Percentiles rank a stretch among this genome's conserved stretches.
These are phyloP conservation scores for Cylas formicarius DNA, from an alignment of 1,140 invertebrate genomes.

Conservation along the genomic window DNA sequence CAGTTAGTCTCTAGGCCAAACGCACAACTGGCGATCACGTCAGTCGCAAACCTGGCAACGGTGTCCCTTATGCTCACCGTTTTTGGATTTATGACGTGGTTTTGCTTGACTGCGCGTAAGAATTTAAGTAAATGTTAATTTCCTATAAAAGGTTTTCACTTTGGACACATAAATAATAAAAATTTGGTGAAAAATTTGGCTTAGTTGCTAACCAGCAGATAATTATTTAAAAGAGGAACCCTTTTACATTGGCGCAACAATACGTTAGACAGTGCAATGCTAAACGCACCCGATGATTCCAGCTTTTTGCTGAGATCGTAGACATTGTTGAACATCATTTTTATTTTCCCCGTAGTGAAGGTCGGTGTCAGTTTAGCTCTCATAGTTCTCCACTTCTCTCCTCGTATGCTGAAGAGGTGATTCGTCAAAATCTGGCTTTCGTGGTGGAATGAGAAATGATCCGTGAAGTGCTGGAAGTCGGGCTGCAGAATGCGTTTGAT, in stretches of 20 bases:
- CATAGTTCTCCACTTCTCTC: conserved; percentile 43
- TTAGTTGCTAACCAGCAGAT: too few relatives aligned
- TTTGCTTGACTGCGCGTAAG: background rate
- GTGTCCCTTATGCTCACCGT: conserved; percentile 9
- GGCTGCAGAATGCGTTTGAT: conserved; percentile 14
- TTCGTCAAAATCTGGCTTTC: conserved; percentile 43
- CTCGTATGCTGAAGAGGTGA: conserved; percentile 42
- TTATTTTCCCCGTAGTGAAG: conserved; percentile 46
- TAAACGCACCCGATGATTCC: too few relatives aligned
- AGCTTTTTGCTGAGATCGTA: background rate
- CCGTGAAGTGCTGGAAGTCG: conserved; percentile 42
- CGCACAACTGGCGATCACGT: conserved; percentile 11
- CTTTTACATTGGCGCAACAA: too few relatives aligned
- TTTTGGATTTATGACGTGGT: background rate
- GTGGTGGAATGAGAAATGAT: conserved; percentile 44
- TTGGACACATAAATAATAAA: too few relatives aligned
- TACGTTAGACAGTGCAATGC: too few relatives aligned
- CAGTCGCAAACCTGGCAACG: conserved; percentile 22
- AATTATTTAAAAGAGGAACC: too few relatives aligned
- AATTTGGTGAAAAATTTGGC: too few relatives aligned
- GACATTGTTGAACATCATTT: conserved; percentile 36
- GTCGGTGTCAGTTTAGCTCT: conserved; percentile 43
- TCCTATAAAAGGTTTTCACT: too few relatives aligned
- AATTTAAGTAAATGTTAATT: too few relatives aligned
- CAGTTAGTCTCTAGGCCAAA: conserved; percentile 6